Conservation (phyloP, 2,797 vertebrate genomes). For the Coreius guichenoti region DNA sequence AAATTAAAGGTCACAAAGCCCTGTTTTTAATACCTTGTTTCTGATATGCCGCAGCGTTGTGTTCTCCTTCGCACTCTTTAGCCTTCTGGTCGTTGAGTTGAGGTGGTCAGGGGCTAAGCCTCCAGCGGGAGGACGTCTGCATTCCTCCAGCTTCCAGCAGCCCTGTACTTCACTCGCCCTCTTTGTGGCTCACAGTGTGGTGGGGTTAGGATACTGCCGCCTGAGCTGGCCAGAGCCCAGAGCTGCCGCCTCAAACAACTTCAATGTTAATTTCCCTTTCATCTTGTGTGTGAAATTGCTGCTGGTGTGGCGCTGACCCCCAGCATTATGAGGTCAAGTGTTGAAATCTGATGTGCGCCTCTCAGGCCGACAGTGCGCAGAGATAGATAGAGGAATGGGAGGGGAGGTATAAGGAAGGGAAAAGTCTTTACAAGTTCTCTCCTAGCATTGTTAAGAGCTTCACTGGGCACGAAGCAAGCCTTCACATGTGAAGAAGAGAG, state of each 20-base stretch:
- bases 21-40: conserved; percentile 49
- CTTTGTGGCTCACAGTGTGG: conserved; percentile 62
- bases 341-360: conserved; percentile 68
- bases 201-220: conserved; percentile 52
- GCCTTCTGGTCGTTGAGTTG: conserved; percentile 42
- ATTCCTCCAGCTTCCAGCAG: conserved; percentile 61
- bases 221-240: conserved; percentile 53
- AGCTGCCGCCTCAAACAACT: conserved; percentile 61
- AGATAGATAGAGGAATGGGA: conserved; percentile 52
- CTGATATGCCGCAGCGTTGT: conserved; percentile 26
- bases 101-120: conserved; percentile 50
- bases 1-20: conserved; percentile 29
- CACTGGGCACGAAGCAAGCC: conserved; percentile 20
- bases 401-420: conserved; percentile 37
- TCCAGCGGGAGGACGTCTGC: conserved; percentile 59
- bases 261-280: conserved; percentile 71
- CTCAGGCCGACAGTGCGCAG: conserved; percentile 57
- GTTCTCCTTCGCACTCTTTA: conserved; percentile 39
- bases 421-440: conserved; percentile 53
- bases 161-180: conserved; percentile 38
- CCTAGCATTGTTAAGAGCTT: conserved; percentile 36
- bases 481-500: conserved; percentile 20
- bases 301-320: conserved; percentile 67
- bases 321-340: conserved; percentile 70
- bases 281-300: conserved; percentile 73